Evolutionary conservation across 30 jellyfish, hydroid and myxozoan species (phyloP), one percentile per base, ranked within the genome.

Genomic region (Pelagia noctiluca): DNA sequence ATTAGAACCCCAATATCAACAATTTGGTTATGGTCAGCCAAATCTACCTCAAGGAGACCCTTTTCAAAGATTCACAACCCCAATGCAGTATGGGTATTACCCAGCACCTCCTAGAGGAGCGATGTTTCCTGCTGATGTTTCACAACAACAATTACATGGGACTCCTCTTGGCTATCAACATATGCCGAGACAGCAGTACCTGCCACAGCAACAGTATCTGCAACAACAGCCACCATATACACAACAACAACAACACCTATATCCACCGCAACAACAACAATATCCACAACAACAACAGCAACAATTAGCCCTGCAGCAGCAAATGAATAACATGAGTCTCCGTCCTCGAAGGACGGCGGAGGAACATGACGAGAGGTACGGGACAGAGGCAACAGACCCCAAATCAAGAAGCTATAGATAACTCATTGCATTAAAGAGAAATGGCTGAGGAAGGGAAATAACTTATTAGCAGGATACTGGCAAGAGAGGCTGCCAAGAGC

Each of bases 361-460:
- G 68, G 68, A 52, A 52, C 68, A 52, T 19, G 68, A 52, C 21
- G 68, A 52, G 2, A 8, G 68, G 12, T 52, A 4, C 21, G 68
- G 68, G 2, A 52, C 26, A 2, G 30, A 52, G 21, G 68, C 26
- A 19, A 19, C 26, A 2, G 68, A 52, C n/a, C n/a, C n/a, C n/a
- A n/a, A n/a, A n/a, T n/a, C n/a, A n/a, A n/a, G n/a, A n/a, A n/a
- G n/a, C n/a, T n/a, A n/a, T n/a, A n/a, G n/a, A n/a, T n/a, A n/a
- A n/a, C n/a, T n/a, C n/a, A n/a, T n/a, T n/a, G n/a, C n/a, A n/a
- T n/a, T n/a, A n/a, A n/a, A n/a, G n/a, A n/a, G n/a, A n/a, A n/a
- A n/a, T n/a, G n/a, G n/a, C n/a, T n/a, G n/a, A n/a, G n/a, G n/a
- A n/a, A n/a, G n/a, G n/a, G n/a, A n/a, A n/a, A n/a, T n/a, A n/a